A percentile compares a stretch with the other conserved stretches of the same genome.
These are phyloP conservation scores for Charina bottae DNA, from an alignment of 2,113 vertebrate species.

Conservation along the genomic window DNA sequence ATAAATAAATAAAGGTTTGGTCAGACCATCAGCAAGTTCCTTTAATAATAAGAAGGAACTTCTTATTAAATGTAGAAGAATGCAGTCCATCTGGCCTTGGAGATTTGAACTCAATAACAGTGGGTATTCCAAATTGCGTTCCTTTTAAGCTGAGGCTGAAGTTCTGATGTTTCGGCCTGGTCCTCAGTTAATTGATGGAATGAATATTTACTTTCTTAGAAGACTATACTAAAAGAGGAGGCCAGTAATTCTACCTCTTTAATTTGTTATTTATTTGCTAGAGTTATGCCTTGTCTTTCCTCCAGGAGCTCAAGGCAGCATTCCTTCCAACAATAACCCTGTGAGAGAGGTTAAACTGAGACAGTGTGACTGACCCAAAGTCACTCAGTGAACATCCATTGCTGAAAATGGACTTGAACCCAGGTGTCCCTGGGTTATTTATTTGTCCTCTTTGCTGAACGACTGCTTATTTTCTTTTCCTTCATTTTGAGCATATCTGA, in stretches of 20 bases:
- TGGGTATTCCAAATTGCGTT: background rate
- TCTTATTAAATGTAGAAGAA: background rate
- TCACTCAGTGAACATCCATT: background rate
- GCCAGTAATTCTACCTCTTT: background rate
- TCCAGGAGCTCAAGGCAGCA: background rate
- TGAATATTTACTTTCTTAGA: background rate
- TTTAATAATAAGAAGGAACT: background rate
- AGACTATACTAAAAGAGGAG: background rate
- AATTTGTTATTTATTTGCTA: background rate
- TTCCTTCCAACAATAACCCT: background rate
- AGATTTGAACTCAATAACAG: background rate
- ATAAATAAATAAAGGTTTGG: too few relatives aligned
- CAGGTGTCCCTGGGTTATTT: background rate
- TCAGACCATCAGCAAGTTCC: background rate
- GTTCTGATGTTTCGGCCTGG: background rate
- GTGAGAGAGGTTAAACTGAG: background rate
- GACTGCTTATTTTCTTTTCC: background rate
- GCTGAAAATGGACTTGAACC: background rate
- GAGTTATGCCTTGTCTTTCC: background rate
- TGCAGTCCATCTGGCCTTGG: background rate
- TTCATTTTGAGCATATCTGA: background rate
- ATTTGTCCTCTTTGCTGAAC: background rate
- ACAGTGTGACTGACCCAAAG: background rate
- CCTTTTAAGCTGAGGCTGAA: background rate
- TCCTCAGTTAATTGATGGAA: background rate